These are phyloP conservation scores for Thunnus thynnus DNA, from an alignment of 2,113 vertebrate genomes.

Conservation along the genomic window DNA sequence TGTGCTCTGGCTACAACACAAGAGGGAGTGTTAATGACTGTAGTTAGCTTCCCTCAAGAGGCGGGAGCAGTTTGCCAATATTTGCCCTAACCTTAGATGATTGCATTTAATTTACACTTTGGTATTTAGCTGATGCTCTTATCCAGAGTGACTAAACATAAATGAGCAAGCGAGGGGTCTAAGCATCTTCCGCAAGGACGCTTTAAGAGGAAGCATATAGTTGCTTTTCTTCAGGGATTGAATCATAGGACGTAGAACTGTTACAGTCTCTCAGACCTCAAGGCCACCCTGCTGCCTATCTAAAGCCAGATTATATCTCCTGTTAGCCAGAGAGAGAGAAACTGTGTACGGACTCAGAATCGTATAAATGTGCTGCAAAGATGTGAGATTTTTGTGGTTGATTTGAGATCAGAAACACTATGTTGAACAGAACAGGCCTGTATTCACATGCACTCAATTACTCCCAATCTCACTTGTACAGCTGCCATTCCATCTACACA, in stretches of 20 bases:
- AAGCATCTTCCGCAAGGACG: conserved; percentile 43
- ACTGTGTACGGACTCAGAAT: not conserved
- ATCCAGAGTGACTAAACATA: conserved; percentile 26
- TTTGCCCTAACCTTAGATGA: conserved; percentile 73
- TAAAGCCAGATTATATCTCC: conserved; percentile 12
- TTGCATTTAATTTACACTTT: conserved; percentile 63
- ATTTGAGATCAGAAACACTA: conserved; percentile 21
- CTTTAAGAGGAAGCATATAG: conserved; percentile 22
- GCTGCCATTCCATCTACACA: conserved; percentile 18
- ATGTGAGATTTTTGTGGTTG: not conserved
- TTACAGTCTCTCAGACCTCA: conserved; percentile 25
- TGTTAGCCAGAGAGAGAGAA: conserved; percentile 12
- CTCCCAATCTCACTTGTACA: conserved; percentile 19
- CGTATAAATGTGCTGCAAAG: not conserved
- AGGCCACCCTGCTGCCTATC: conserved; percentile 33
- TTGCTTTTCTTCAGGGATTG: not conserved
- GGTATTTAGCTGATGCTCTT: conserved; percentile 55
- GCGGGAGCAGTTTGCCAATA: conserved; percentile 69
- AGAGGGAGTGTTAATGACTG: conserved; percentile 63
- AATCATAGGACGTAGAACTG: conserved; percentile 22
- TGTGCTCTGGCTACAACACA: conserved; percentile 47
- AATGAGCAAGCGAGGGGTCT: conserved; percentile 25
- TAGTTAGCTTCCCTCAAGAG: conserved; percentile 56
- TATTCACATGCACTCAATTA: conserved; percentile 4
- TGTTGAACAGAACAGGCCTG: not conserved